phyloP scores from a whole-genome alignment of 1,140 invertebrate species.

The Drosophila sechellia region DNA sequence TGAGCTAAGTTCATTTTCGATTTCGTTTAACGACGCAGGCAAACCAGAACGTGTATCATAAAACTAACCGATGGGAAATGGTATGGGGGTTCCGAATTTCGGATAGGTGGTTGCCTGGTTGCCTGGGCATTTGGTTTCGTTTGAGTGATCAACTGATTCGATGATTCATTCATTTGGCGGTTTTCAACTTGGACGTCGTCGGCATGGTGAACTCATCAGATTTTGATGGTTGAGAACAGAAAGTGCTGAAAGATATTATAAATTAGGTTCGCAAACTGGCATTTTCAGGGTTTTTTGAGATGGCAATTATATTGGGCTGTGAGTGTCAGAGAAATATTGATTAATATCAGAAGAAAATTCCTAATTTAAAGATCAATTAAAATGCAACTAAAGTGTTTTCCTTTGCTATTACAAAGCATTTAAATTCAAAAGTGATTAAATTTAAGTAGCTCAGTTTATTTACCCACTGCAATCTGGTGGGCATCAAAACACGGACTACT shows the following conservation, averaged over 20 bases:
- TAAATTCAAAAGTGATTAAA: not conserved
- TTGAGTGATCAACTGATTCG: constrained; percentile 42
- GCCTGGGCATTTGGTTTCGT: constrained; percentile 33
- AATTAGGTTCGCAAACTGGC: constrained; percentile 10
- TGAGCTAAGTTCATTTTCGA: constrained; percentile 39
- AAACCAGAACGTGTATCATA: constrained; percentile 37
- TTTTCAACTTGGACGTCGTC: constrained; percentile 5
- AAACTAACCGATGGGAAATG: constrained; percentile 11
- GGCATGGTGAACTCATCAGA: not conserved
- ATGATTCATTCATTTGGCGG: constrained; percentile 45
- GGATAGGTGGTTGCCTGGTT: constrained; percentile 21
- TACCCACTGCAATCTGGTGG: not conserved
- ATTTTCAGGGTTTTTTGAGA: constrained; percentile 2
- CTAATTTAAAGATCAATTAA: not conserved
- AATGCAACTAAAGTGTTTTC: not conserved
- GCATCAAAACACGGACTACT: constrained; percentile 1
- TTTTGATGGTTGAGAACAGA: constrained; percentile 2
- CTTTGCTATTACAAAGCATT: not conserved
- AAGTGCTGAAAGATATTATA: constrained; percentile 13
- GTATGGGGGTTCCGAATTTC: constrained; percentile 1
- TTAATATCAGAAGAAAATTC: not conserved
- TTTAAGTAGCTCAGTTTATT: not conserved
- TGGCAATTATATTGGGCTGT: not conserved
- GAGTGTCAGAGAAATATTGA: not conserved
- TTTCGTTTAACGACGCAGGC: constrained; percentile 38